A percentile compares a stretch with the other conserved stretches of the same genome.
phyloP scores from a whole-genome alignment of 37 sponge, comb jelly and placozoan species.

The Eunapius fragilis region DNA sequence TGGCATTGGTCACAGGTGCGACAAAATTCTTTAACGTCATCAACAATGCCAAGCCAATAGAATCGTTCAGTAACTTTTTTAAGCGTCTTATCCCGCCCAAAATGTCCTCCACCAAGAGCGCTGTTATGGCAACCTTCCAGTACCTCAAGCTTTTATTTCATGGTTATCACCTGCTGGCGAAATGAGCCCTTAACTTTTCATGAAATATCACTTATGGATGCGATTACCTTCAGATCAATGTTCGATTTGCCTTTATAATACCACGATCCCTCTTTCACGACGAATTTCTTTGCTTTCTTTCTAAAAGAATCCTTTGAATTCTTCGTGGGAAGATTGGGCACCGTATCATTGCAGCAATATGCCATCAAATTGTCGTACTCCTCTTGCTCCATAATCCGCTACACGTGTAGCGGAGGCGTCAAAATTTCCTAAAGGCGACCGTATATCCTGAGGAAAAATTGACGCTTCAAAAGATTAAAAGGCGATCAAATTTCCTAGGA shows the following conservation, averaged over 20 bases:
- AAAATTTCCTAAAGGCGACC: no score
- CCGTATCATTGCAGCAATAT: no score
- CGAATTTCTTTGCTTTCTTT: slow-evolving; percentile 12
- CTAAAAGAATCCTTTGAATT: slow-evolving; percentile 1
- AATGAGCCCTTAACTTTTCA: no score
- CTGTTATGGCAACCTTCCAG: slow-evolving; percentile 36
- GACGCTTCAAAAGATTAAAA: no score
- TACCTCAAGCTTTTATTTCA: background rate
- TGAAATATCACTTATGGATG: no score
- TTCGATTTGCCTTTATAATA: background rate
- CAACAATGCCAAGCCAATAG: slow-evolving; percentile 46
- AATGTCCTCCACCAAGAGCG: slow-evolving; percentile 32
- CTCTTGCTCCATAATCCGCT: no score
- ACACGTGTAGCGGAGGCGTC: no score
- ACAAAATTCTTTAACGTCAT: slow-evolving; percentile 42
- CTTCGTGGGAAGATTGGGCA: background rate
- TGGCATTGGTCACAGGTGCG: slow-evolving; percentile 36
- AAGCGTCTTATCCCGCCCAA: slow-evolving; percentile 36
- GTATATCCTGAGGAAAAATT: no score
- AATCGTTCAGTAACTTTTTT: slow-evolving; percentile 5
- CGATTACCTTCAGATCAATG: slow-evolving; percentile 12
- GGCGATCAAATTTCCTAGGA: no score
- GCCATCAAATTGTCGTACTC: no score
- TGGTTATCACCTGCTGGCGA: no score
- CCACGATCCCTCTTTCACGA: slow-evolving; percentile 1